Conservation (phyloP, 2,797 vertebrate genomes). For the Parauchenoglanis punctatus region DNA sequence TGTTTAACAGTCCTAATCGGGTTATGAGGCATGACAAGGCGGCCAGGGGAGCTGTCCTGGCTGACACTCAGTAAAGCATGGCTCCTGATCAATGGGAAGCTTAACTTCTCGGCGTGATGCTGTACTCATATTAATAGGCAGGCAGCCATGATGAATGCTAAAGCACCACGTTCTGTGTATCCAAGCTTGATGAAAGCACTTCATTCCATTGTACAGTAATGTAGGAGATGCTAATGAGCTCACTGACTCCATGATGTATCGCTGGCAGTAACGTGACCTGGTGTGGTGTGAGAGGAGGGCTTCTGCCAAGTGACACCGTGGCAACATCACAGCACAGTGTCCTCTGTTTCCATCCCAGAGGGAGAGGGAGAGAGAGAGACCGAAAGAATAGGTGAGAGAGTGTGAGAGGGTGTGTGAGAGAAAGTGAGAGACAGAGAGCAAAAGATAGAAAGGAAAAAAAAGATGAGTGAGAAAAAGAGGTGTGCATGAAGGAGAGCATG, state of each 20-base stretch:
- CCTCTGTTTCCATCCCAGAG: slow-evolving; percentile 14
- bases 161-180: slow-evolving; percentile 65
- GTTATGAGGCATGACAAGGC: slow-evolving; percentile 40
- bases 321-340: slow-evolving; percentile 18
- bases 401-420: not conserved
- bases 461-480: not conserved
- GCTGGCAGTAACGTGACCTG: slow-evolving; percentile 72
- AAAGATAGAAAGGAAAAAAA: not conserved
- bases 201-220: slow-evolving; percentile 70
- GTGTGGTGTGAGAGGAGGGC: not conserved
- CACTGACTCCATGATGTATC: slow-evolving; percentile 67
- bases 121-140: slow-evolving; percentile 55
- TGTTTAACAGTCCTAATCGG: slow-evolving; percentile 45
- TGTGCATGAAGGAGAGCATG: not conserved
- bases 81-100: slow-evolving; percentile 49
- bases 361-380: not conserved
- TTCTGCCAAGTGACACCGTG: slow-evolving; percentile 14
- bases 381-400: not conserved
- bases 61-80: slow-evolving; percentile 48
- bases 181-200: slow-evolving; percentile 75
- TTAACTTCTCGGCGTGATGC: slow-evolving; percentile 61
- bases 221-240: slow-evolving; percentile 74
- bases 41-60: slow-evolving; percentile 40
- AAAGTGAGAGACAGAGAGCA: not conserved
- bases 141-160: slow-evolving; percentile 52